Evolutionary conservation across 2,888 invertebrate genomes (phyloP), one percentile per base, ranked within the genome.

Genomic region (Drosophila basisetae): DNA sequence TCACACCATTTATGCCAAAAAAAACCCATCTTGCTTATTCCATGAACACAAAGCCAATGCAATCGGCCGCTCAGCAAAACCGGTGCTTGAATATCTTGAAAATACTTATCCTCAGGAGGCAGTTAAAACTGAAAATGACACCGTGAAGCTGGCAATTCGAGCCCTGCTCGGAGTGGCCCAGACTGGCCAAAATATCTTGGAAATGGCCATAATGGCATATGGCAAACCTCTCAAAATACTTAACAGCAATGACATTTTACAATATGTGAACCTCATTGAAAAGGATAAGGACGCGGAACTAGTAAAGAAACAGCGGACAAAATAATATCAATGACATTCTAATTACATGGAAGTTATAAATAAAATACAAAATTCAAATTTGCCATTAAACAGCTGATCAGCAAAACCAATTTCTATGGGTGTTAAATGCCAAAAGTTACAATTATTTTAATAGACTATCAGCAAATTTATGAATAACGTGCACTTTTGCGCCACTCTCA

Each of bases 21-120:
- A 99, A 37, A 99, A 99, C 94, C 99, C 99, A 10, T 99, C 99
- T 61, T 99, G 99, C 72, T 99, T 99, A 88, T 99, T 99, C 93
- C 99, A 99, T 93, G 99, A 99, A 94, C 99, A 99, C 98, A 98
- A 98, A 94, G 99, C 99, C 2, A 99, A 99, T 94, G 99, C 99
- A 13, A 99, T 99, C 64, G 99, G 99, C 4, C 95, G 99, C 82
- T 98, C 98, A 84, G 99, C 99, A 3, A 99, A 99, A 94, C 98
- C 99, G 41, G 99, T 98, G 0, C 95, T 99, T 70, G 99, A 99
- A 94, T 99, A 99, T 93, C 95, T 99, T 84, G 99, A 99, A 94
- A 99, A 99, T 93, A 97, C 98, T 93, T 99, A 99, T 92, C 96
- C 96, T 62, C 94, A 96, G 49, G 98, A 99, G 84, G 97, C 97